Evolutionary conservation across 2,113 vertebrate genomes (phyloP), one percentile per base, ranked within the genome.

Genomic region (Symphodus melops): DNA sequence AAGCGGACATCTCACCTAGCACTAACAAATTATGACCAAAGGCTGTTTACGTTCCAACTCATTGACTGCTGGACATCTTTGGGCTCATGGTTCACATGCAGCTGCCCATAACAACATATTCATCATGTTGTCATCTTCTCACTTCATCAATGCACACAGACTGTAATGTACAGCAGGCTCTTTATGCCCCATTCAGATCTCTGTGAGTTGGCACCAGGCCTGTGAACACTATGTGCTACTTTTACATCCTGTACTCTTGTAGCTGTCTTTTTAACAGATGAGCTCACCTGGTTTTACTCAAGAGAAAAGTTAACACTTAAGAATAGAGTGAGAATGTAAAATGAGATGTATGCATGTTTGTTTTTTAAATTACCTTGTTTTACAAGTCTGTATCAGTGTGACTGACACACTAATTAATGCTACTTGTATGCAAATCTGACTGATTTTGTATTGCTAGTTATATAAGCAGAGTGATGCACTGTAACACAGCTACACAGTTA

Each of bases 71-170:
- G 80, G 84, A 79, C 73, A 13, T 86, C 70, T 89, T 65, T 53
- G 75, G 65, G 68, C 67, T 69, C n/a, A n/a, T 14, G 53, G 59
- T 80, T 85, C 61, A 37, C 75, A 52, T 57, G 20, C 85, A 64
- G 60, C 74, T 2, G 60, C 72, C 79, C 77, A 49, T 55, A 79
- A 77, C 51, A 28, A 76, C 52, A 49, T 84, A 83, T 91, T 69
- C 75, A 83, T 91, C 88, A 89, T 63, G 74, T 81, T 88, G 86
- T 90, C 86, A 72, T 16, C 79, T 57, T 55, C 79, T 73, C 63
- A 23, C 42, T 79, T 48, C 17, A 48, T 84, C 83, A 76, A 11
- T 46, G 63, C 73, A 23, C 66, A 9, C 72, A 16, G 68, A 55
- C 58, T 39, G 68, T 23, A 59, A 19, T 20, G 48, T 51, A n/a